Conservation (phyloP, 2,113 vertebrate genomes). For the Mugil cephalus region DNA sequence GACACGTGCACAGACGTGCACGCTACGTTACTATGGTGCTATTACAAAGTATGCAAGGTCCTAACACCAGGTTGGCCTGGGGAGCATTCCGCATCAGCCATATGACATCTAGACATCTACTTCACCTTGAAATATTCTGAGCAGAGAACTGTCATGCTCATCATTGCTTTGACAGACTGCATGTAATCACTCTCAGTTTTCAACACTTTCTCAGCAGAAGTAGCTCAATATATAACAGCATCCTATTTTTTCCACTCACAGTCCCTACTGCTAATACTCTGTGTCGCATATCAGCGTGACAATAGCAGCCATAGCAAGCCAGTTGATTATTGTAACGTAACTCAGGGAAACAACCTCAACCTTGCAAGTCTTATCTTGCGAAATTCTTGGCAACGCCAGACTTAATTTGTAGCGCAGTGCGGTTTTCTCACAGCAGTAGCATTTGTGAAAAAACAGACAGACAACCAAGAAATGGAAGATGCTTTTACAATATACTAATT, state of each 20-base stretch:
- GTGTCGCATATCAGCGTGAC: slow-evolving; percentile 3
- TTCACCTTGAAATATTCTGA: slow-evolving; percentile 29
- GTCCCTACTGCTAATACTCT: neutral
- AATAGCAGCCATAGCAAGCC: neutral
- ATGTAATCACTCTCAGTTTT: slow-evolving; percentile 10
- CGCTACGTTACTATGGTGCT: slow-evolving; percentile 41
- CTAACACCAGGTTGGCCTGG: slow-evolving; percentile 30
- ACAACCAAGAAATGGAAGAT: too few relatives aligned
- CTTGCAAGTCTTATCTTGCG: slow-evolving; percentile 19
- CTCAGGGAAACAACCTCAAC: neutral
- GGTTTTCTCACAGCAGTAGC: neutral
- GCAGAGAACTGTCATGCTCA: neutral
- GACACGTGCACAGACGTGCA: slow-evolving; percentile 23
- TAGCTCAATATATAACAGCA: neutral
- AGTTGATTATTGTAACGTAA: neutral
- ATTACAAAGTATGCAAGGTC: slow-evolving; percentile 58
- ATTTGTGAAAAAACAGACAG: too few relatives aligned
- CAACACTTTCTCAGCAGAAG: neutral
- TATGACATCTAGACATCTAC: slow-evolving; percentile 6
- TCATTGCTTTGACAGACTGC: slow-evolving; percentile 17
- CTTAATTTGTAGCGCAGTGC: too few relatives aligned
- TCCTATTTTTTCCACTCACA: neutral
- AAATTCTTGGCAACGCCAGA: neutral
- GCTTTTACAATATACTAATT: too few relatives aligned
- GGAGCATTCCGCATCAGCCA: slow-evolving; percentile 51